phyloP scores from a whole-genome alignment of 1,140 invertebrate genomes.

The Meloidogyne exigua region DNA sequence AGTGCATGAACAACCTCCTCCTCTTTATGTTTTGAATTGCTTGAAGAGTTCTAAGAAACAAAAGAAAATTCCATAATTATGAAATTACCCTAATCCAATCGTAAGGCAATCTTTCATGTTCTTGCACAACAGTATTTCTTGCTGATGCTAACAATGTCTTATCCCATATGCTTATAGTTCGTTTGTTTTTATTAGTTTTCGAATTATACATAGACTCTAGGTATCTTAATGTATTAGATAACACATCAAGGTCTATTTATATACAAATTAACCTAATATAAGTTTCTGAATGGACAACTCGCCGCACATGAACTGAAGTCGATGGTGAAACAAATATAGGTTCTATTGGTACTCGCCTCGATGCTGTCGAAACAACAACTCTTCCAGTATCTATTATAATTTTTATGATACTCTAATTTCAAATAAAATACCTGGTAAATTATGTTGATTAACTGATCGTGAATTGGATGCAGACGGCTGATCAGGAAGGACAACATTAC shows the following conservation, averaged over 20 bases:
- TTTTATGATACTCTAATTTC: no score
- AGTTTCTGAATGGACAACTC: constrained; percentile 22
- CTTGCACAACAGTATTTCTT: constrained; percentile 8
- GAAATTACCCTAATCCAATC: constrained; percentile 15
- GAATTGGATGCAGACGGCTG: background rate
- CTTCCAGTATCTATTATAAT: background rate
- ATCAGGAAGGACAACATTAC: background rate
- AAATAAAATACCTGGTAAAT: background rate
- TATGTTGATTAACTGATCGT: background rate
- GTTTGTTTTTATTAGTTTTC: background rate
- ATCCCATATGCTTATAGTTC: constrained; percentile 24
- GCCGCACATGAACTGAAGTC: constrained; percentile 6
- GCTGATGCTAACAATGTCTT: constrained; percentile 6
- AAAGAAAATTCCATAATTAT: background rate
- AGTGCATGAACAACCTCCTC: constrained; percentile 10
- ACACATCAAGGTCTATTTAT: background rate
- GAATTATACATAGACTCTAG: constrained; percentile 17
- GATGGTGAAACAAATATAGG: constrained; percentile 16
- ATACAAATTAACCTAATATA: constrained; percentile 12
- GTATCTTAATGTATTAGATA: constrained; percentile 4
- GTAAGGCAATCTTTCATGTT: constrained; percentile 4
- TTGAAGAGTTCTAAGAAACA: background rate
- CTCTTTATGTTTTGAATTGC: constrained; percentile 8
- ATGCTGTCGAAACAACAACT: background rate
- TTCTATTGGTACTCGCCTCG: background rate